Conservation (phyloP, 2,113 vertebrate genomes). For the Thunnus thynnus region DNA sequence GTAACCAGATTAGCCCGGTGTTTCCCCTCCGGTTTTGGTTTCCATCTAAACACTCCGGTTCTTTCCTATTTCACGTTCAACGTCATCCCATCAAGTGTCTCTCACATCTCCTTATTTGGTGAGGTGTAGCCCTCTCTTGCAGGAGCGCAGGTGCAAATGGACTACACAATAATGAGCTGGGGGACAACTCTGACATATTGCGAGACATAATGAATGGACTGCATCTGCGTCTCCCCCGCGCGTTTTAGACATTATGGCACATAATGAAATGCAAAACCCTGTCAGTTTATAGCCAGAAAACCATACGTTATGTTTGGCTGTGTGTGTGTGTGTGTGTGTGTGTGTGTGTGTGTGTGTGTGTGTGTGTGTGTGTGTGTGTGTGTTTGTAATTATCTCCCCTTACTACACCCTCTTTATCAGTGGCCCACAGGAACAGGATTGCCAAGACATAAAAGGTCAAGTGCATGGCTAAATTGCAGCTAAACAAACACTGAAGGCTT, state of each 20-base stretch:
- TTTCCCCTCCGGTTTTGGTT: slow-evolving; percentile 39
- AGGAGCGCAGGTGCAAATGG: slow-evolving; percentile 73
- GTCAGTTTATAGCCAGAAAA: neutral
- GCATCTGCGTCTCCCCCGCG: neutral
- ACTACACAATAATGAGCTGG: slow-evolving; percentile 54
- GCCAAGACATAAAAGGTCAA: slow-evolving; percentile 63
- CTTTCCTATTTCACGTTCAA: slow-evolving; percentile 31
- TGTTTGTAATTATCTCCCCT: slow-evolving; percentile 54
- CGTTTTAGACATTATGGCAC: slow-evolving; percentile 21
- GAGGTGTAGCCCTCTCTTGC: slow-evolving; percentile 27
- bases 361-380: slow-evolving; percentile 9
- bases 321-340: slow-evolving; percentile 7
- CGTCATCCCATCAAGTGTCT: slow-evolving; percentile 58
- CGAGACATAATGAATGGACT: slow-evolving; percentile 50
- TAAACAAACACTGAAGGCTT: slow-evolving; percentile 29
- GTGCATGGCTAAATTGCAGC: slow-evolving; percentile 6
- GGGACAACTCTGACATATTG: slow-evolving; percentile 35
- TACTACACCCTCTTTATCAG: slow-evolving; percentile 66
- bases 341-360: no score
- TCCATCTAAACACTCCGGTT: slow-evolving; percentile 9
- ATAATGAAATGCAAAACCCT: slow-evolving; percentile 11
- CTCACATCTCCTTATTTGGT: slow-evolving; percentile 74
- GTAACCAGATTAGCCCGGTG: slow-evolving; percentile 75
- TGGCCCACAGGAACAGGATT: slow-evolving; percentile 34
- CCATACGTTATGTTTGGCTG: slow-evolving; percentile 4